phyloP scores from a whole-genome alignment of 2,113 vertebrate genomes.

The Elephantulus edwardii region DNA sequence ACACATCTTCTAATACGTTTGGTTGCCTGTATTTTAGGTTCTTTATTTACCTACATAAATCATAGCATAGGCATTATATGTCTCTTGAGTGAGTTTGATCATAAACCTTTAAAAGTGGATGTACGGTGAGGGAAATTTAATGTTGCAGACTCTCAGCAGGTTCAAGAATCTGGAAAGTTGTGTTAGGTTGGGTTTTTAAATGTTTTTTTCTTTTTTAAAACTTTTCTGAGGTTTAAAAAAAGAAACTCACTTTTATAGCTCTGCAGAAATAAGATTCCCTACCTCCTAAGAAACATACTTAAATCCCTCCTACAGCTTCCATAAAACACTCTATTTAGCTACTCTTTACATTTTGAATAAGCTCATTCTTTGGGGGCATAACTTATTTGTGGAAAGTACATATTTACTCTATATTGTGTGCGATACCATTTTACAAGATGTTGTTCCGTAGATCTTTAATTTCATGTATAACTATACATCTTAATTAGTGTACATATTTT shows the following conservation, averaged over 20 bases:
- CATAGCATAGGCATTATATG: conserved; percentile 35
- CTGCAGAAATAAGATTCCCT: conserved; percentile 66
- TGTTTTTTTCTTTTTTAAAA: conserved; percentile 59
- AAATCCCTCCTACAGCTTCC: conserved; percentile 46
- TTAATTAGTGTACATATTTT: not conserved
- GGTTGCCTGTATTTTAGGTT: conserved; percentile 1
- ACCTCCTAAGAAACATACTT: conserved; percentile 45
- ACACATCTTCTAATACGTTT: not conserved
- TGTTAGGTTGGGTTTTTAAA: no score
- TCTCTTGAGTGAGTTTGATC: conserved; percentile 59
- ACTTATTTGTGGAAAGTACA: conserved; percentile 58
- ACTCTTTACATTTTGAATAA: conserved; percentile 46
- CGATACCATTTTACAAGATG: conserved; percentile 30
- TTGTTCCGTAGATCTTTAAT: conserved; percentile 38
- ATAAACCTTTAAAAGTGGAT: conserved; percentile 54
- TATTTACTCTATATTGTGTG: conserved; percentile 43
- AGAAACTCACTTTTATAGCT: conserved; percentile 69
- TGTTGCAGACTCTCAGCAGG: conserved; percentile 63
- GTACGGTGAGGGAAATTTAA: not conserved
- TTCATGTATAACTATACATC: conserved; percentile 47
- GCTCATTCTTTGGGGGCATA: conserved; percentile 46
- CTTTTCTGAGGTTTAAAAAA: conserved; percentile 57
- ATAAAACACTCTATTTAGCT: conserved; percentile 57
- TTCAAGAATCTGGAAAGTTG: conserved; percentile 50
- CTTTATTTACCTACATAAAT: conserved; percentile 52